phyloP scores from a whole-genome alignment of 2,113 vertebrate genomes.

The Tringa solitaria region DNA sequence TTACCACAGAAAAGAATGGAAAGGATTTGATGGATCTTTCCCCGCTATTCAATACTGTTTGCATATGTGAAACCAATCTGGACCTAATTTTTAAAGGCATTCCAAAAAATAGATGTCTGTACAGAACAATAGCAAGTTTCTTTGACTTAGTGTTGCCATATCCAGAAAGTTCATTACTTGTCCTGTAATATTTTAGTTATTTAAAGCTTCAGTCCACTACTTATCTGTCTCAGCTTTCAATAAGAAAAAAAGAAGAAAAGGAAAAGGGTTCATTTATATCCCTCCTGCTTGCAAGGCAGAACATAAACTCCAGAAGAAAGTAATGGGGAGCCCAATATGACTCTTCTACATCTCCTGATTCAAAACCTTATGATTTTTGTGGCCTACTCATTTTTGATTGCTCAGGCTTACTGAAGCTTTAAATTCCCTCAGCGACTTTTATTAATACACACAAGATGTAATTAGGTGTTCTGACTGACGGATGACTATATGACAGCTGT shows the following conservation, averaged over 20 bases:
- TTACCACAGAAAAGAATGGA: background rate
- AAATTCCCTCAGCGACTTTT: background rate
- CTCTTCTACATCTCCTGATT: background rate
- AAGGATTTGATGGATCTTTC: background rate
- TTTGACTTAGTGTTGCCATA: background rate
- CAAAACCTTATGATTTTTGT: background rate
- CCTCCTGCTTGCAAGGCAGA: background rate
- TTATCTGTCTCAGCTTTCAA: background rate
- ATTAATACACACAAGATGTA: background rate
- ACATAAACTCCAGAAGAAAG: background rate
- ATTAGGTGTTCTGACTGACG: background rate
- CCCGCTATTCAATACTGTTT: background rate
- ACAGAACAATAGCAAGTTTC: background rate
- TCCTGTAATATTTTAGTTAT: background rate
- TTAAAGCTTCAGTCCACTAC: background rate
- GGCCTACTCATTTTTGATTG: background rate
- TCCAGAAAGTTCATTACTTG: background rate
- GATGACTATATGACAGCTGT: background rate
- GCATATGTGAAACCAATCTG: background rate
- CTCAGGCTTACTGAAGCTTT: background rate
- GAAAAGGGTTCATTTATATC: background rate
- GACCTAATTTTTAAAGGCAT: background rate
- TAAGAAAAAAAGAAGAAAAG: background rate
- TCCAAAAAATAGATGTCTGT: background rate
- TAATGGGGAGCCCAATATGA: fast-evolving